Conservation (phyloP, 1,140 invertebrate species). For the Mizuhopecten yessoensis region DNA sequence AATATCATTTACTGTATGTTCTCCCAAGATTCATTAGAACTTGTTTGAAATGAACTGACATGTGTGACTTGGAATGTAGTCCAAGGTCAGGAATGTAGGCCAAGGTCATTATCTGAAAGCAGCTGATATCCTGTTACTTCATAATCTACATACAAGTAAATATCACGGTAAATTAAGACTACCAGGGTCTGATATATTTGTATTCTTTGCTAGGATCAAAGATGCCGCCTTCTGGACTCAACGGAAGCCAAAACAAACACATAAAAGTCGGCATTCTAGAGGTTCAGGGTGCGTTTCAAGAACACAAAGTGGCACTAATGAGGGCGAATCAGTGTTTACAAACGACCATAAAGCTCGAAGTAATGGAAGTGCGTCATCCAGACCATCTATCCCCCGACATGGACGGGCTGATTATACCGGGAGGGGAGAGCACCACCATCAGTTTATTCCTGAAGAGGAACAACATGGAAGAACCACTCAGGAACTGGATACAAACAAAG, state of each 20-base stretch:
- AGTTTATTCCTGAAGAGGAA: constrained; percentile 76
- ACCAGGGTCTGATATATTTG: too few relatives aligned
- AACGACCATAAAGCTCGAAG: constrained; percentile 51
- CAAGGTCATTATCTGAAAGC: too few relatives aligned
- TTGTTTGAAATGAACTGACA: too few relatives aligned
- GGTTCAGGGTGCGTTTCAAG: constrained; percentile 78
- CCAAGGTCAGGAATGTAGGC: too few relatives aligned
- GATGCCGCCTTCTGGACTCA: constrained; percentile 49
- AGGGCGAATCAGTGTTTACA: constrained; percentile 63
- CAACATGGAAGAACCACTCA: constrained; percentile 72
- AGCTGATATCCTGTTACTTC: too few relatives aligned
- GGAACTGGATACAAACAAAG: constrained; percentile 72
- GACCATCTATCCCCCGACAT: constrained; percentile 67
- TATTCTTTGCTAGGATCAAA: background rate
- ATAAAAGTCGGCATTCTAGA: constrained; percentile 72
- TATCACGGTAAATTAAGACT: too few relatives aligned
- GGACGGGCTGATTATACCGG: constrained; percentile 78
- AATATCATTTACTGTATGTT: too few relatives aligned
- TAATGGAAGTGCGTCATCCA: constrained; percentile 67
- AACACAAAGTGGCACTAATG: constrained; percentile 72
- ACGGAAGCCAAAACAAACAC: background rate
- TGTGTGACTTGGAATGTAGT: too few relatives aligned
- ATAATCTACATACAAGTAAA: too few relatives aligned
- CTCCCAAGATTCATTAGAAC: too few relatives aligned
- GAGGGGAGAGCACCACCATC: constrained; percentile 80